These are phyloP conservation scores for Zalophus californianus DNA, from an alignment of 2,797 vertebrate genomes.

Conservation along the genomic window DNA sequence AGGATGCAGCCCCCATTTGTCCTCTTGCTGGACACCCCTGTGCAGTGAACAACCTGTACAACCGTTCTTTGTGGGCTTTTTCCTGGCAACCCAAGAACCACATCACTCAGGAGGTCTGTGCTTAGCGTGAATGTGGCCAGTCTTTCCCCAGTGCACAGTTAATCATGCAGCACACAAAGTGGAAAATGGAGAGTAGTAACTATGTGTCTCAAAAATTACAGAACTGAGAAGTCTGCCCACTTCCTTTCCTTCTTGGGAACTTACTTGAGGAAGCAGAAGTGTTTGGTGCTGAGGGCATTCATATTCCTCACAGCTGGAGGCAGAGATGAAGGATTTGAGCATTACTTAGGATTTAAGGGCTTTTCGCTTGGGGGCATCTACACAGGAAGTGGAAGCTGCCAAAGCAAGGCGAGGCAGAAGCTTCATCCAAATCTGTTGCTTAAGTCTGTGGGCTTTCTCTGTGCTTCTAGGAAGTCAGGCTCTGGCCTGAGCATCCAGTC, in stretches of 20 bases:
- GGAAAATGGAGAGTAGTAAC: background rate
- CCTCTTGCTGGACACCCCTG: background rate
- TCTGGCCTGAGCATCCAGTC: background rate
- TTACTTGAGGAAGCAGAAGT: conserved; percentile 3
- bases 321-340: background rate
- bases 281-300: background rate
- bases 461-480: background rate
- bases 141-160: background rate
- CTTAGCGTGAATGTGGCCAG: background rate
- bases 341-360: background rate
- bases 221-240: background rate
- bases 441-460: background rate
- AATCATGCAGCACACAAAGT: background rate
- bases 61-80: background rate
- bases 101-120: background rate
- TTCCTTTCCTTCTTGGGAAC: conserved; percentile 10
- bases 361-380: background rate
- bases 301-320: background rate
- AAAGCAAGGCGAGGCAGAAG: background rate
- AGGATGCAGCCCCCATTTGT: background rate
- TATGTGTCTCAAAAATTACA: background rate
- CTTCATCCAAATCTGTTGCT: background rate
- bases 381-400: background rate
- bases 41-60: background rate
- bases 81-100: background rate